Conservation (phyloP, 2,113 vertebrate species). For the Pseudorectes ferrugineus region DNA sequence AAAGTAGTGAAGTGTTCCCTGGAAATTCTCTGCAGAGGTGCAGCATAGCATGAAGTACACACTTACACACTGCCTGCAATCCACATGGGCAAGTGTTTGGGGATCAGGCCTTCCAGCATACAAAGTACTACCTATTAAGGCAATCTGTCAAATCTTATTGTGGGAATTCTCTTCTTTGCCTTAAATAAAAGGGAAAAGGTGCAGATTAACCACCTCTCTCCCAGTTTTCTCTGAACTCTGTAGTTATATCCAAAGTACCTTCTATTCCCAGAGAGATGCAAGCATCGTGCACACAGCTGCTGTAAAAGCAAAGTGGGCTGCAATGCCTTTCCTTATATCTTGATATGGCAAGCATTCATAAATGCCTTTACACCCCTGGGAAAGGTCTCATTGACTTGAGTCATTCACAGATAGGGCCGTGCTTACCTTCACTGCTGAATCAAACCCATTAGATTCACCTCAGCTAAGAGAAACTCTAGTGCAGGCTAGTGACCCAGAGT, state of each 20-base stretch:
- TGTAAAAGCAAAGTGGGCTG: background rate
- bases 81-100: background rate
- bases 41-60: background rate
- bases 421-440: background rate
- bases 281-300: background rate
- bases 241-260: background rate
- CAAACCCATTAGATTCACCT: background rate
- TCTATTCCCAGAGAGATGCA: background rate
- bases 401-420: background rate
- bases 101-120: background rate
- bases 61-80: background rate
- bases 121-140: background rate
- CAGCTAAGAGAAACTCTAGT: background rate
- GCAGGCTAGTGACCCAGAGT: background rate
- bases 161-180: background rate
- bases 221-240: background rate
- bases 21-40: background rate
- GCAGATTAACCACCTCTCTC: background rate
- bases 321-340: background rate
- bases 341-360: background rate
- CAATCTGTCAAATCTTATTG: background rate
- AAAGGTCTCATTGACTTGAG: background rate
- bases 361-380: background rate
- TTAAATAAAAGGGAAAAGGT: background rate
- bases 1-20: background rate